Conservation (phyloP, 2,888 invertebrate species). For the Hoplodrina blanda region DNA sequence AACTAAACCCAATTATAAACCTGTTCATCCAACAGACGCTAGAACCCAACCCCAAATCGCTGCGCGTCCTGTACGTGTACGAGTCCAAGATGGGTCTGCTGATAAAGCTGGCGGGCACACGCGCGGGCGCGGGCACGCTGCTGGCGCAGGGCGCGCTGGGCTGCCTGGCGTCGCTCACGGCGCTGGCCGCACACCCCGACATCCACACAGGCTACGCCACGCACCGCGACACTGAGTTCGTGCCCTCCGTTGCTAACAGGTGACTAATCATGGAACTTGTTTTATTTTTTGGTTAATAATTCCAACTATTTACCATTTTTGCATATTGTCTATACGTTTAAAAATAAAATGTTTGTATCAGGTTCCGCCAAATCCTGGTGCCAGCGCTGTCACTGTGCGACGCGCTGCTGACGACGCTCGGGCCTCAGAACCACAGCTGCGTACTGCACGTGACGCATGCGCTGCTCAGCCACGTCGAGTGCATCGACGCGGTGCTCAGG, state of each 20-base stretch:
- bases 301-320: too few species aligned
- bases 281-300: too few species aligned
- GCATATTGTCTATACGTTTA: background rate
- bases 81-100: slow-evolving; percentile 96
- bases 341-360: slow-evolving; percentile 58
- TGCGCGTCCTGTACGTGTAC: slow-evolving; percentile 95
- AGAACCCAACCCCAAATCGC: slow-evolving; percentile 92
- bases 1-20: background rate
- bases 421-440: slow-evolving; percentile 95
- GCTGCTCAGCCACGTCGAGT: slow-evolving; percentile 95
- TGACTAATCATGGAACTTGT: slow-evolving; percentile 38
- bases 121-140: slow-evolving; percentile 93
- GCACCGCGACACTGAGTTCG: slow-evolving; percentile 72
- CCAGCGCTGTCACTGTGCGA: slow-evolving; percentile 96
- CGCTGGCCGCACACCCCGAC: slow-evolving; percentile 94
- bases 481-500: slow-evolving; percentile 94
- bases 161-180: slow-evolving; percentile 92
- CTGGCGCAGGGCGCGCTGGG: slow-evolving; percentile 94
- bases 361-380: slow-evolving; percentile 95
- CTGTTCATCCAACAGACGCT: slow-evolving; percentile 82
- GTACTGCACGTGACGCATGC: slow-evolving; percentile 95
- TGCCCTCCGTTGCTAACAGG: slow-evolving; percentile 80
- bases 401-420: slow-evolving; percentile 95
- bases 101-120: slow-evolving; percentile 92
- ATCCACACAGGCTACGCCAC: slow-evolving; percentile 75